Evolutionary conservation across 2,888 invertebrate genomes (phyloP).

Genomic region (Epinotia ramella): DNA sequence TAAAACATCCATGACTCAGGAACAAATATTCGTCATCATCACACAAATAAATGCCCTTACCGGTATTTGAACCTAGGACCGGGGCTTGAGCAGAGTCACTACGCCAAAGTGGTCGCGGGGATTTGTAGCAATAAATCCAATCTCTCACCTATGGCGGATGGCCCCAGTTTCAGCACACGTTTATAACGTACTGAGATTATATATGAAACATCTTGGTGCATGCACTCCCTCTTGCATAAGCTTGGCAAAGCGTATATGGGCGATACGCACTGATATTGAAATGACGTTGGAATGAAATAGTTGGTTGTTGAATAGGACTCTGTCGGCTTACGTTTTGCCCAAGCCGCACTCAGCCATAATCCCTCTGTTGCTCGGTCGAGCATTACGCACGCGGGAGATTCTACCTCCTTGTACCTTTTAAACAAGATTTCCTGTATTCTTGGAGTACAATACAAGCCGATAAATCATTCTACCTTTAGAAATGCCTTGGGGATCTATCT

Average conservation of each 20-base stretch:
- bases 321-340: constrained; percentile 20
- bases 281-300: neutral
- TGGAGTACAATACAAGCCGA: neutral
- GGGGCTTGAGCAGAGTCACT: too few relatives aligned
- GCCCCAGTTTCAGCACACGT: neutral
- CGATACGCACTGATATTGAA: neutral
- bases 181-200: neutral
- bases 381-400: constrained; percentile 48
- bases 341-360: constrained; percentile 8
- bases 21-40: too few relatives aligned
- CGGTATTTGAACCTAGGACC: too few relatives aligned
- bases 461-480: neutral
- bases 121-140: neutral
- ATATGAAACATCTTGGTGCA: neutral
- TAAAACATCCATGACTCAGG: too few relatives aligned
- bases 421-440: constrained; percentile 49
- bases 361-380: constrained; percentile 47
- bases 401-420: constrained; percentile 44
- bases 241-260: neutral
- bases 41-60: too few relatives aligned
- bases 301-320: neutral
- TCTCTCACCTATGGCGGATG: constrained; percentile 4
- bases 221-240: neutral
- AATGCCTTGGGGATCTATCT: too few relatives aligned
- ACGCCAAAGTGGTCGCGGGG: too few relatives aligned